Conservation (phyloP, 2,113 vertebrate genomes). For the Bucco capensis region DNA sequence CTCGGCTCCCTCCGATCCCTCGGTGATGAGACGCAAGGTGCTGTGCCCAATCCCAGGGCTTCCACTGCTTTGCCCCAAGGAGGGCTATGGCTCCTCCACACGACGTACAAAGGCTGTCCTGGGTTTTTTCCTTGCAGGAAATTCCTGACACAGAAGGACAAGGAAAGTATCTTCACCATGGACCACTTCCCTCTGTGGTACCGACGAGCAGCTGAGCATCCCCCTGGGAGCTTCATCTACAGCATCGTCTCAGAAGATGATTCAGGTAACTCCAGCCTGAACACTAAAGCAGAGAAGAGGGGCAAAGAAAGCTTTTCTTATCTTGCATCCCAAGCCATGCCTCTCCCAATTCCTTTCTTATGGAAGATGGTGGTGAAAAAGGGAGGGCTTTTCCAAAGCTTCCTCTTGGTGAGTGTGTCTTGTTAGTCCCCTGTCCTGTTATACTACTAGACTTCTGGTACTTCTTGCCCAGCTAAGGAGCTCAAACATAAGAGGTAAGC, state of each 20-base stretch:
- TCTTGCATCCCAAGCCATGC: rapidly evolving
- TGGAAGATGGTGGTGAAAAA: background rate
- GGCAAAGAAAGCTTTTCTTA: background rate
- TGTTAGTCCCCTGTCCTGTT: background rate
- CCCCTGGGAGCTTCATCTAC: conserved; percentile 87
- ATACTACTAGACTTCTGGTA: background rate
- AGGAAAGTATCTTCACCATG: conserved; percentile 89
- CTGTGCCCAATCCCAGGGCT: background rate
- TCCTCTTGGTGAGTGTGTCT: background rate
- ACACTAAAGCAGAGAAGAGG: background rate
- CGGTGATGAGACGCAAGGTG: rapidly evolving
- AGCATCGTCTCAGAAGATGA: conserved; percentile 79
- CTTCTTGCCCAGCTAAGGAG: background rate
- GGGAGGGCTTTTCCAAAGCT: background rate
- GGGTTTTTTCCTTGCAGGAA: conserved; percentile 71
- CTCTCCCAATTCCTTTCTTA: background rate
- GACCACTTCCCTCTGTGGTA: conserved; percentile 96
- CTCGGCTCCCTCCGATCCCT: background rate
- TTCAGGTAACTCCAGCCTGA: conserved; percentile 75
- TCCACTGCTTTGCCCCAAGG: rapidly evolving
- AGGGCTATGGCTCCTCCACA: background rate
- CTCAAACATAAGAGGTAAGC: background rate
- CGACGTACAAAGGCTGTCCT: background rate
- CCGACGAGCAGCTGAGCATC: conserved; percentile 86
- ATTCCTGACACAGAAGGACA: conserved; percentile 84